Base-by-base conservation (phyloP, 2,113 vertebrate genomes). In the Hypanus sabinus region DNA sequence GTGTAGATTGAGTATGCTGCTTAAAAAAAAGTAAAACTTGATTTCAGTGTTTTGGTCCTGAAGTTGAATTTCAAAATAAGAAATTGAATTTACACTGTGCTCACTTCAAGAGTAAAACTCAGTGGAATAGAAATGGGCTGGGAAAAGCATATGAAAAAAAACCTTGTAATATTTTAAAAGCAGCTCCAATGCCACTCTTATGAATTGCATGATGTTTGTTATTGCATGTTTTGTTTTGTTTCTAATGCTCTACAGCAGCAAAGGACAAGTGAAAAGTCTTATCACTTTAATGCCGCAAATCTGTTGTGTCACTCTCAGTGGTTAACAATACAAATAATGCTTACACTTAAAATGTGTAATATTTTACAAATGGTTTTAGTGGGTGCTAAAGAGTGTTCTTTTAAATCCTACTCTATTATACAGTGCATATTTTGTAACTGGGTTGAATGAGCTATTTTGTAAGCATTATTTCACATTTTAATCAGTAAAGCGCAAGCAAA, bases 61-160 rank as follows among this genome's bases (percentile, higher is more conserved):
- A 91, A 33, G 88, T 70, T 91, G 62, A 36, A 71, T 93, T 92
- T 93, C 68, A 55, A 93, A 73, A 75, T 73, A 73, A 27, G 70
- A 75, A 93, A 93, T 75, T 70, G 88, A 24, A 38, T 92, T 70
- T 36, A 30, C 36, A 27, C 90, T 4, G 22, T 18, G 55, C 60
- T 87, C 83, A 71, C 62, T 93, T 93, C 65, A 73, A 46, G 62
- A 93, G 20, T 27, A 10, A 93, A 93, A 93, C 9, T 9, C 70
- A 27, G 0, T 90, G n/a, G 57, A 90, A 14, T 30, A 55, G 91
- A 70, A 30, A 73, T 73, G 91, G 38, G 30, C 85, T 73, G 70
- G 91, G 36, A 24, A 73, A 90, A 73, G 70, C 91, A 46, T 71
- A n/a, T 93, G 70, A n/a, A 11, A 73, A 33, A 70, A 30, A 46